Conservation (phyloP, 1,140 invertebrate genomes). For the Rhyacophila brunnea region DNA sequence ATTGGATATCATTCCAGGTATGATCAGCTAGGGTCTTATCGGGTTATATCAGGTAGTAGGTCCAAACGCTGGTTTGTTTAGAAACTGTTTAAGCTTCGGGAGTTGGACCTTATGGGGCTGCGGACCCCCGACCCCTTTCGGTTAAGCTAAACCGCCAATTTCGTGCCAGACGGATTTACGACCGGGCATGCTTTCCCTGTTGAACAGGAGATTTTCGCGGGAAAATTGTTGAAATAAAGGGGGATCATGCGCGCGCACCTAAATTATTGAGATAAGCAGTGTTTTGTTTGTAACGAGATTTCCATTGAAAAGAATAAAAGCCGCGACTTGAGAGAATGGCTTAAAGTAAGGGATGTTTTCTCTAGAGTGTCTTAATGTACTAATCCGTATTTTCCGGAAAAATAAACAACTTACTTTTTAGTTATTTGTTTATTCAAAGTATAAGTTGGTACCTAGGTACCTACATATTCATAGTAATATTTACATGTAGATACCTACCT, state of each 20-base stretch:
- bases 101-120: background rate
- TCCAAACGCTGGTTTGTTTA: background rate
- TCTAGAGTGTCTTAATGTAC: no score
- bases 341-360: no score
- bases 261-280: constrained; percentile 29
- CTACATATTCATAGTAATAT: no score
- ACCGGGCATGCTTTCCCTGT: constrained; percentile 30
- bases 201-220: constrained; percentile 27
- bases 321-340: background rate
- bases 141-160: constrained; percentile 35
- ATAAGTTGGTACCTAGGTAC: no score
- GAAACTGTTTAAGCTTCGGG: no score
- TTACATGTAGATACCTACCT: no score
- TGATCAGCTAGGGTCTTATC: constrained; percentile 14
- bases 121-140: background rate
- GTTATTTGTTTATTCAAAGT: no score
- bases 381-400: no score
- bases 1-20: constrained; percentile 18
- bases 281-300: constrained; percentile 33
- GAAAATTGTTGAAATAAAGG: constrained; percentile 28
- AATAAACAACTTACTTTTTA: no score
- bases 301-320: constrained; percentile 34
- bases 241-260: constrained; percentile 33
- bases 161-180: constrained; percentile 33
- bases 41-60: background rate